Conservation (phyloP, 2,113 vertebrate species). For the Ailurus styani region DNA sequence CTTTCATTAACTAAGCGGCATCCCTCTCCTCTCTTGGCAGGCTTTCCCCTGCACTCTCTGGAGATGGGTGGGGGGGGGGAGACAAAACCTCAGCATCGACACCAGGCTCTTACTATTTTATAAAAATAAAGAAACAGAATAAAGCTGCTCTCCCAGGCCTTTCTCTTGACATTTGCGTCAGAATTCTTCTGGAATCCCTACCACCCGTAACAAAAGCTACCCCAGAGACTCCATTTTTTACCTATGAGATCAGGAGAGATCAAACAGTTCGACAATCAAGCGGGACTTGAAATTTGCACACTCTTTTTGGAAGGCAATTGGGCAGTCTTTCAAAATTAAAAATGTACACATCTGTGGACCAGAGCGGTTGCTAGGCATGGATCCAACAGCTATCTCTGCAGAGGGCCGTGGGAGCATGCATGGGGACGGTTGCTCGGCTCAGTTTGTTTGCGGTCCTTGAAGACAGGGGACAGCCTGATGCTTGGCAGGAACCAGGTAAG, state of each 20-base stretch:
- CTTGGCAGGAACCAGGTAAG: not conserved
- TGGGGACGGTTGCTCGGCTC: not conserved
- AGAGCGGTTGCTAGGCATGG: not conserved
- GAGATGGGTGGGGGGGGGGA: not conserved
- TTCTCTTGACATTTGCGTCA: not conserved
- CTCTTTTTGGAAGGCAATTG: not conserved
- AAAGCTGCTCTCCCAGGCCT: not conserved
- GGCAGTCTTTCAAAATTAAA: not conserved
- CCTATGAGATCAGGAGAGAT: not conserved
- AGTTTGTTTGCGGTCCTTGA: not conserved
- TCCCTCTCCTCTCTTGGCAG: slow-evolving; percentile 38
- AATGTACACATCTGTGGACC: not conserved
- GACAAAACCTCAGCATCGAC: not conserved
- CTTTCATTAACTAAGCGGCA: not conserved
- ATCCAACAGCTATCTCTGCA: not conserved
- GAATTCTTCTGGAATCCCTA: not conserved
- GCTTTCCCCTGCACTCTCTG: not conserved
- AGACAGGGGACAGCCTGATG: not conserved
- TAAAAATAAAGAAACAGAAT: not conserved
- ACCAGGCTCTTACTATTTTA: not conserved
- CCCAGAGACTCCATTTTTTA: not conserved
- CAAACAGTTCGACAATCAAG: not conserved
- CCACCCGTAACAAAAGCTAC: not conserved
- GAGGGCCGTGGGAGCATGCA: not conserved
- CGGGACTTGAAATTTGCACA: not conserved